Evolutionary conservation across 2,113 vertebrate species (phyloP).

Genomic region (Rhea pennata): DNA sequence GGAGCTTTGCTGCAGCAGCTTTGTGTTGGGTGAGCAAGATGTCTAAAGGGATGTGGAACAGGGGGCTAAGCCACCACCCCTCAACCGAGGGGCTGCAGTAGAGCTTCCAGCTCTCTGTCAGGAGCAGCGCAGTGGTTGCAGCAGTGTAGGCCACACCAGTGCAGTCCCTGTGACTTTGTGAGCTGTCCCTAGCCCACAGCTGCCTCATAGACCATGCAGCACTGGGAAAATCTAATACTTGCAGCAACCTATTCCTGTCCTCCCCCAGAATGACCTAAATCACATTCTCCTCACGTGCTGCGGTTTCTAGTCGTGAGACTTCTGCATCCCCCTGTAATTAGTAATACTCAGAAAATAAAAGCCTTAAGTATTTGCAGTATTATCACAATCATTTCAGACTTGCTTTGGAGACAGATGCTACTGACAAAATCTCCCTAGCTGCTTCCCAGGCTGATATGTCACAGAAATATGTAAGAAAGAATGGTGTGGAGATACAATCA

Average conservation of each 20-base stretch:
- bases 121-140: not conserved
- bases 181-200: not conserved
- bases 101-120: too few species aligned
- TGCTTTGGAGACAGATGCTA: not conserved
- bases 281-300: not conserved
- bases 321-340: not conserved
- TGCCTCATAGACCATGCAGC: rapidly evolving
- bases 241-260: not conserved
- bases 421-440: slow-evolving; percentile 50
- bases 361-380: not conserved
- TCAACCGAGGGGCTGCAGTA: too few species aligned
- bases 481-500: slow-evolving; percentile 18
- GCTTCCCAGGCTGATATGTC: slow-evolving; percentile 63
- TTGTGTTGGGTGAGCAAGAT: too few species aligned
- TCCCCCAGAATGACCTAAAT: too few species aligned
- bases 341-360: not conserved
- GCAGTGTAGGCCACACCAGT: not conserved
- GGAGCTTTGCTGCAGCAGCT: too few species aligned
- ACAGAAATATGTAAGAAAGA: not conserved
- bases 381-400: not conserved
- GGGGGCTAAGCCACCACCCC: too few species aligned
- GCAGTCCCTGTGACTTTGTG: too few species aligned
- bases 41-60: not conserved
- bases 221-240: rapidly evolving
- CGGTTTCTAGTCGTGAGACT: not conserved